These are phyloP conservation scores for Nephrocerus scutellatus DNA, from an alignment of 2,888 invertebrate genomes.

Conservation along the genomic window DNA sequence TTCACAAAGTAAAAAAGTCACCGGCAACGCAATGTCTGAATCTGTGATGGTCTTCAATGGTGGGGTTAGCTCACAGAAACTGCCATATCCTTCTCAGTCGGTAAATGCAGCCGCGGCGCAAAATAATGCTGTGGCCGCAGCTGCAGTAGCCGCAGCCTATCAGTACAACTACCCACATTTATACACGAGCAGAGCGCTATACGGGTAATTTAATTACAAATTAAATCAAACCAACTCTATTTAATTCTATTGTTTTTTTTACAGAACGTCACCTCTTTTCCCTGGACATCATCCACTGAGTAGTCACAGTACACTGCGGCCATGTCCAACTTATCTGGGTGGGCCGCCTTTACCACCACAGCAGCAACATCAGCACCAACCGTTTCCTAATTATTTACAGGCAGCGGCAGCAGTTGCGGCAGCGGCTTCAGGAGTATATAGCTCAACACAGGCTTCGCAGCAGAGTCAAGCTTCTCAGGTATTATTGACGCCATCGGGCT, in stretches of 20 bases:
- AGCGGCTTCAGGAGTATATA: conserved; percentile 14
- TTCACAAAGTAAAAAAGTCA: conserved; percentile 26
- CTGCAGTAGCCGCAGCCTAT: conserved; percentile 29
- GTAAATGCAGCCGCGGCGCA: conserved; percentile 8
- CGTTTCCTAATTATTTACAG: conserved; percentile 27
- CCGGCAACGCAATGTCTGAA: conserved; percentile 24
- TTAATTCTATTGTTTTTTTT: conserved; percentile 13
- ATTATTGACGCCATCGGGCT: conserved; percentile 16
- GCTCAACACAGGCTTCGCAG: conserved; percentile 6
- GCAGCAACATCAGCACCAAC: conserved; percentile 21
- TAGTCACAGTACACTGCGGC: conserved; percentile 24
- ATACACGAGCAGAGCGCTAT: conserved; percentile 29
- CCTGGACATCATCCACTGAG: conserved; percentile 22
- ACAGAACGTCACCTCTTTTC: conserved; percentile 23
- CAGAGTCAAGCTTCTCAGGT: conserved; percentile 12
- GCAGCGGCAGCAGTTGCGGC: conserved; percentile 17
- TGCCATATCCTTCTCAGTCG: too few relatives aligned
- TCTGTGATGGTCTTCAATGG: too few relatives aligned
- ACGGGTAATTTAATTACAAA: background rate
- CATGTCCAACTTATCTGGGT: conserved; percentile 25
- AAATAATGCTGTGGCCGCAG: conserved; percentile 19
- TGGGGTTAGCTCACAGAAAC: too few relatives aligned
- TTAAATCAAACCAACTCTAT: background rate
- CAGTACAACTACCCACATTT: conserved; percentile 32
- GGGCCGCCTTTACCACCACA: conserved; percentile 22